Evolutionary conservation across 1,140 invertebrate genomes (phyloP).

Genomic region (Megalopta genalis): DNA sequence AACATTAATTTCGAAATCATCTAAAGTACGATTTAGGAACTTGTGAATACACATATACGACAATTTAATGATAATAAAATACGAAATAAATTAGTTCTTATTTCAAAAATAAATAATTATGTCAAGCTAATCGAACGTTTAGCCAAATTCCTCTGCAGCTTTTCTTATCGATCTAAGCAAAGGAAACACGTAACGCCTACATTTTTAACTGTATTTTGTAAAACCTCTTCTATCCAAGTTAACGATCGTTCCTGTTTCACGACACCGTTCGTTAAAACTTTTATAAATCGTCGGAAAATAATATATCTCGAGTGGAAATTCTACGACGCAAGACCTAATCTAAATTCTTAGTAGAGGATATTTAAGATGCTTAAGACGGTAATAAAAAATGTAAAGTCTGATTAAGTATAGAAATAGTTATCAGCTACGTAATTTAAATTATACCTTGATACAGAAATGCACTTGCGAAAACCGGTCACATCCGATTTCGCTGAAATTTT

Average conservation of each 20-base stretch:
- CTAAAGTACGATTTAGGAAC: slow-evolving; percentile 11
- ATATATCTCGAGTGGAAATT: slow-evolving; percentile 11
- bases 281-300: slow-evolving; percentile 42
- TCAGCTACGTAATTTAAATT: slow-evolving; percentile 7
- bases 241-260: slow-evolving; percentile 4
- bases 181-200: slow-evolving; percentile 34
- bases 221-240: slow-evolving; percentile 5
- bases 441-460: slow-evolving; percentile 9
- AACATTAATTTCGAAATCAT: slow-evolving; percentile 5
- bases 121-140: slow-evolving; percentile 3
- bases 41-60: slow-evolving; percentile 2
- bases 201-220: slow-evolving; percentile 12
- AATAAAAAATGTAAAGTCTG: slow-evolving; percentile 8
- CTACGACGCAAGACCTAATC: slow-evolving; percentile 15
- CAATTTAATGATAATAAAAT: slow-evolving; percentile 1
- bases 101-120: not conserved
- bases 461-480: no score
- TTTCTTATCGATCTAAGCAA: slow-evolving; percentile 20
- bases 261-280: not conserved
- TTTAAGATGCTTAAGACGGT: slow-evolving; percentile 12
- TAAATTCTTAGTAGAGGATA: slow-evolving; percentile 11
- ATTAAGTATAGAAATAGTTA: slow-evolving; percentile 17
- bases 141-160: not conserved
- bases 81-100: not conserved
- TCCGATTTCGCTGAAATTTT: no score